These are phyloP conservation scores for Coenonympha glycerion DNA, from an alignment of 2,888 invertebrate genomes.

Conservation along the genomic window DNA sequence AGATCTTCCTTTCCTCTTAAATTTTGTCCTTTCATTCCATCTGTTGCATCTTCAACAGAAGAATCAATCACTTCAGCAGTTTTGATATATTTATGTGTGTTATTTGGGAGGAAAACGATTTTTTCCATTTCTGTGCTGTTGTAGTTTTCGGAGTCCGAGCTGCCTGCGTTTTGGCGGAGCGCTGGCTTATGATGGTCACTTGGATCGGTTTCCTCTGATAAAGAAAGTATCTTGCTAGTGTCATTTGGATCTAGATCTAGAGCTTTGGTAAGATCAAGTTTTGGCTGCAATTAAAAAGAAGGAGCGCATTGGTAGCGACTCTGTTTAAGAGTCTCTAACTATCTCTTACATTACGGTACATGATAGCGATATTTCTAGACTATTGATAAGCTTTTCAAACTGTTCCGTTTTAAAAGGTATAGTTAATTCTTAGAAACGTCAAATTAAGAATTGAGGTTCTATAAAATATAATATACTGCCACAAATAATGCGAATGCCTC, in stretches of 20 bases:
- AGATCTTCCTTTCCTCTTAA: neutral
- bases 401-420: too few species aligned
- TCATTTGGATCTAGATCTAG: neutral
- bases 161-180: neutral
- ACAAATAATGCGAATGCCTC: too few species aligned
- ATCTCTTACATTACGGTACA: too few species aligned
- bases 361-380: too few species aligned
- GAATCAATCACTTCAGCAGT: slow-evolving; percentile 16
- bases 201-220: neutral
- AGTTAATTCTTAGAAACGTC: too few species aligned
- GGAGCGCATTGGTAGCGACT: too few species aligned
- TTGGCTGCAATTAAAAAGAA: neutral
- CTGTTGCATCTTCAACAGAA: neutral
- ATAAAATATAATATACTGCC: too few species aligned
- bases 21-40: neutral
- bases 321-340: too few species aligned
- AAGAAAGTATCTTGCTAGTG: neutral
- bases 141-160: slow-evolving; percentile 3
- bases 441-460: too few species aligned
- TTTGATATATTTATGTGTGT: slow-evolving; percentile 19
- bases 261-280: neutral
- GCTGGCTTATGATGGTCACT: neutral
- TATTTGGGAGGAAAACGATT: slow-evolving; percentile 2
- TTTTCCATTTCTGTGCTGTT: slow-evolving; percentile 4
- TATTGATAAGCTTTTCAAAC: too few species aligned